A percentile compares a stretch with the other conserved stretches of the same genome.
Conservation (phyloP, 2,888 invertebrate species). For the Ochropleura leucogaster region DNA sequence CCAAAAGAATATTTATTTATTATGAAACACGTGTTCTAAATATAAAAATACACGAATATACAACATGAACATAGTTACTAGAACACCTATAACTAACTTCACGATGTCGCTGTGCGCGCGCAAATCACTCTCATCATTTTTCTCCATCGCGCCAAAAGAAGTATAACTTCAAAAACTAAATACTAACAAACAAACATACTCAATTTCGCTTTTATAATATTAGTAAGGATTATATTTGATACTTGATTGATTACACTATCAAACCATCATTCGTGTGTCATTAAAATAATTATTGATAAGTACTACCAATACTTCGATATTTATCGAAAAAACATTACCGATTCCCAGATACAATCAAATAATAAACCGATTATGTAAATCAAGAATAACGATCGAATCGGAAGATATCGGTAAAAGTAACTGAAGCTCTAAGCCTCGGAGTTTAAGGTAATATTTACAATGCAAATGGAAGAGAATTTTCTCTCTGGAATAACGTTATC, state of each 20-base stretch:
- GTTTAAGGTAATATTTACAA: slow-evolving; percentile 26
- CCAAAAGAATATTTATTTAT: no score
- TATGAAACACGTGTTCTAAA: no score
- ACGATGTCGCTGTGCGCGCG: no score
- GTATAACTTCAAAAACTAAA: no score
- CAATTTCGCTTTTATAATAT: no score
- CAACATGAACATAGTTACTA: no score
- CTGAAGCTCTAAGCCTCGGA: not conserved
- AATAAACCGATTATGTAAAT: slow-evolving; percentile 33
- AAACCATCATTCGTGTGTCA: not conserved
- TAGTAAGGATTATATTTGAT: not conserved
- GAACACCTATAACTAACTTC: no score
- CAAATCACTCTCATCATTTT: no score
- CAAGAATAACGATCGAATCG: slow-evolving; percentile 2
- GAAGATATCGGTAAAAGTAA: not conserved
- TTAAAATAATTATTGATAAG: not conserved
- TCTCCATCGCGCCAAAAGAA: no score
- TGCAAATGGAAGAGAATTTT: slow-evolving; percentile 12
- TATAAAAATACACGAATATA: no score
- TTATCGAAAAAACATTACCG: slow-evolving; percentile 15
- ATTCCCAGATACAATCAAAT: slow-evolving; percentile 12
- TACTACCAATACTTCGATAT: not conserved
- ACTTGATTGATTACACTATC: not conserved
- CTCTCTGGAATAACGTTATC: slow-evolving; percentile 9
- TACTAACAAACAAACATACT: no score